A percentile compares a stretch with the other conserved stretches of the same genome.
Conservation (phyloP, 2,797 vertebrate genomes). For the Rhinatrema bivittatum region DNA sequence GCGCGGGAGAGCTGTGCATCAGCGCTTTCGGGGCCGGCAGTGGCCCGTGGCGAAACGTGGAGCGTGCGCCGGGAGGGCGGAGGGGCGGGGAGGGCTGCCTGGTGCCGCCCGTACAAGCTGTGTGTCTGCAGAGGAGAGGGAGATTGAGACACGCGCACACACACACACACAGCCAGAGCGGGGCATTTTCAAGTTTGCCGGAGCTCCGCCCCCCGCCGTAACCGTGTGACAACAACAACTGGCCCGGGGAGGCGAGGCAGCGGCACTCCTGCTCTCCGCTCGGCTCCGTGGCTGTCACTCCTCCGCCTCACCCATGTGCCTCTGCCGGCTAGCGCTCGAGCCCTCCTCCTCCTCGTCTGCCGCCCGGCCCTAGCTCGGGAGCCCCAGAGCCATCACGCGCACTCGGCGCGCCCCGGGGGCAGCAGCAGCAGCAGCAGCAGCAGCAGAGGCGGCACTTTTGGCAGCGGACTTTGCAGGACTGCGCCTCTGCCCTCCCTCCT, state of each 20-base stretch:
- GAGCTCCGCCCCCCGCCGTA: constrained; percentile 83
- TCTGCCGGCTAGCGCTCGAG: constrained; percentile 65
- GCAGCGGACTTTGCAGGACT: constrained; percentile 24
- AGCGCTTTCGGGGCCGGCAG: no score
- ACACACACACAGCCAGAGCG: no score
- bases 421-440: background rate
- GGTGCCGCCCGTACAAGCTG: no score
- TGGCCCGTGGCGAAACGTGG: no score
- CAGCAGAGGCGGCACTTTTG: constrained; percentile 25
- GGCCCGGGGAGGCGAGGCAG: constrained; percentile 78
- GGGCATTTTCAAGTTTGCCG: constrained; percentile 79
- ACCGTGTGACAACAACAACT: constrained; percentile 99
- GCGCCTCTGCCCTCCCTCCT: constrained; percentile 18
- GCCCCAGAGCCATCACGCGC: no score
- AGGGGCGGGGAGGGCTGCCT: no score
- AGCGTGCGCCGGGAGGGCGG: no score
- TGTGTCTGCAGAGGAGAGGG: no score
- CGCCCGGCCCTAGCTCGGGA: no score
- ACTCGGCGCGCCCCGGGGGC: constrained; percentile 42
- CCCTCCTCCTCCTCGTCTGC: constrained; percentile 66
- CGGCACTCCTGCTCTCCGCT: no score
- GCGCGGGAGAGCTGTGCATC: no score
- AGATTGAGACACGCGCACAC: no score
- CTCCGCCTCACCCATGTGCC: constrained; percentile 85
- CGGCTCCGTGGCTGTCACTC: constrained; percentile 83